These are phyloP conservation scores for Aurelia coerulea DNA, from an alignment of 30 jellyfish, hydroid and myxozoan species.

Conservation along the genomic window DNA sequence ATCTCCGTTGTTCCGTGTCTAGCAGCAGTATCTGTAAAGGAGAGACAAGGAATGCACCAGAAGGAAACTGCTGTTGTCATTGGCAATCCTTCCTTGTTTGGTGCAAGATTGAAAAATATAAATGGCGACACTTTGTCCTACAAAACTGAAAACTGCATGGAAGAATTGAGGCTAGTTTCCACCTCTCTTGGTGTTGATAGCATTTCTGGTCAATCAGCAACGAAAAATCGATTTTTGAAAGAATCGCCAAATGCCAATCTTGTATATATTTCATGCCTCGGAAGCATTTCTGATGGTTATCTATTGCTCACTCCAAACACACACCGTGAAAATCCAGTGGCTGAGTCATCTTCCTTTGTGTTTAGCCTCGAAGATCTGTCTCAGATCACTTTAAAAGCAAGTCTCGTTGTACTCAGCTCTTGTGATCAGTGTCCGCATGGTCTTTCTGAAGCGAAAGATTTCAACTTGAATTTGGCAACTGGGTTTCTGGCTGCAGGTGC, in stretches of 20 bases:
- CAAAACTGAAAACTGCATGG: conserved; percentile 24
- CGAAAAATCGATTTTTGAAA: conserved; percentile 27
- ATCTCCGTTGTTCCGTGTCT: conserved; percentile 58
- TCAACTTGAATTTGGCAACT: conserved; percentile 30
- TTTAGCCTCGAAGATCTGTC: conserved; percentile 40
- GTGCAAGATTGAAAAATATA: conserved; percentile 29
- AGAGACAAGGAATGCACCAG: neutral
- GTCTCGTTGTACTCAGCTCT: conserved; percentile 46
- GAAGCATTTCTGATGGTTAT: conserved; percentile 27
- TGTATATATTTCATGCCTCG: conserved; percentile 31
- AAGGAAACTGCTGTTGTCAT: conserved; percentile 17
- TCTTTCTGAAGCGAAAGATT: conserved; percentile 9
- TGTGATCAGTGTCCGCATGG: conserved; percentile 78
- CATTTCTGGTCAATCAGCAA: conserved; percentile 33
- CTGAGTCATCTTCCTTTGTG: conserved; percentile 50
- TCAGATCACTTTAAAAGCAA: conserved; percentile 43
- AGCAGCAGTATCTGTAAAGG: conserved; percentile 14
- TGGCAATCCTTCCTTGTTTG: conserved; percentile 54
- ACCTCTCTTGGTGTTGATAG: conserved; percentile 36
- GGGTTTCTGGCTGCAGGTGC: conserved; percentile 73
- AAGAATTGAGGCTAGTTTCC: conserved; percentile 50
- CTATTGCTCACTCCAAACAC: conserved; percentile 58
- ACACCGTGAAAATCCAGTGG: conserved; percentile 38
- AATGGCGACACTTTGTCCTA: conserved; percentile 48
- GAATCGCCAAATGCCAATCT: conserved; percentile 30